phyloP scores from a whole-genome alignment of 2,888 invertebrate genomes.

The Dinocampus coccinellae region DNA sequence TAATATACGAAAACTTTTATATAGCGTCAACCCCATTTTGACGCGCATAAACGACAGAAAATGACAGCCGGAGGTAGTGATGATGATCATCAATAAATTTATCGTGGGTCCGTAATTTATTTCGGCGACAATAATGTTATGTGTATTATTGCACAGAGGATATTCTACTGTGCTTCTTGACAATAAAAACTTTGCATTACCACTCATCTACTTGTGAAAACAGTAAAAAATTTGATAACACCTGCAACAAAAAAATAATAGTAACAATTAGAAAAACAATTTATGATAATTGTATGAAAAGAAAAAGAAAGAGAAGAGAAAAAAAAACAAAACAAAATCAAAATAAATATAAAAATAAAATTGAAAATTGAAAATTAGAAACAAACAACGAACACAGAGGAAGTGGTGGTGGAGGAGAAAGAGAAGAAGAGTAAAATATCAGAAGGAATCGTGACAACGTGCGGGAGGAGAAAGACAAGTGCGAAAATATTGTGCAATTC shows the following conservation, averaged over 20 bases:
- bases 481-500: conserved; percentile 31
- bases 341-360: too few species aligned
- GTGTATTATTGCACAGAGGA: background rate
- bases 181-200: background rate
- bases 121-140: background rate
- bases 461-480: conserved; percentile 12
- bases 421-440: conserved; percentile 30
- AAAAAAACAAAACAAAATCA: background rate
- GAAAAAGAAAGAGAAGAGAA: background rate
- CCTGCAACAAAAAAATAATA: background rate
- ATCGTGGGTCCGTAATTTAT: conserved; percentile 8
- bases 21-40: background rate
- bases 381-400: too few species aligned
- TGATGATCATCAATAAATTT: conserved; percentile 1
- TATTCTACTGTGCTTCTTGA: background rate
- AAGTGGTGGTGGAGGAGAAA: background rate
- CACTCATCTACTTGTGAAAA: background rate
- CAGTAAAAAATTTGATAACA: background rate
- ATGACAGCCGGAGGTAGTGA: background rate
- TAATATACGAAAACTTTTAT: background rate
- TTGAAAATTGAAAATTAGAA: too few species aligned
- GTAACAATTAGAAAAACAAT: too few species aligned
- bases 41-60: background rate
- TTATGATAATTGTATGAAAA: background rate
- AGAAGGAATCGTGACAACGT: background rate